Evolutionary conservation across 2,888 invertebrate species (phyloP), one percentile per base, ranked within the genome.

Genomic region (Quadroppia sp.): DNA sequence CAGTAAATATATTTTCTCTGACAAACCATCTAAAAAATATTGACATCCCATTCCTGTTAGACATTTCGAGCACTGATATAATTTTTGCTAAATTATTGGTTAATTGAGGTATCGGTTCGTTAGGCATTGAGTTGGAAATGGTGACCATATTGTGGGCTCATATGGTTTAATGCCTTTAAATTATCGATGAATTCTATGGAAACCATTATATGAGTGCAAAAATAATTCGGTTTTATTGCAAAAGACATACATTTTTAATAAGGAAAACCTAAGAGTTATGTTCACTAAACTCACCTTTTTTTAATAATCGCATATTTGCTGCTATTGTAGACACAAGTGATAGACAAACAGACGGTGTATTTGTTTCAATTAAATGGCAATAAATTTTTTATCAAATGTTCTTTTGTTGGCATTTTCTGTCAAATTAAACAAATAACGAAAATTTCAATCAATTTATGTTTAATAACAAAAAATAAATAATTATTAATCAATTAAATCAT

Each of bases 251-350:
- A 4, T 45, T 45, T 45, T 45, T 45, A 45, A 45, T 45, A 45
- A 36, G 4, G 36, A 36, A 36, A 36, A 45, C 2, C 50, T 50
- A 20, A 50, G n/a, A 50, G n/a, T 20, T 20, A 4, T 50, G 3
- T 20, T n/a, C 50, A 45, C 20, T 50, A 50, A 23, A 45, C 50
- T 50, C 50, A 50, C 50, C 50, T 50, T 50, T 50, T 50, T n/a
- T 50, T 20, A 50, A 20, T 50, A 50, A 50, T 50, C 3, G n/a
- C n/a, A 50, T 20, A 23, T n/a, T 50, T 50, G 50, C 6, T 50
- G 23, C 15, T 50, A 20, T 50, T 45, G 20, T 50, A 23, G n/a
- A 17, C 45, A 50, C 20, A 50, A 50, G 50, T 50, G 50, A 50
- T 23, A 11, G 20, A 50, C 50, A 50, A 50, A 50, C 20, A 50